phyloP scores from a whole-genome alignment of 2,113 vertebrate genomes.

The Lynx canadensis region DNA sequence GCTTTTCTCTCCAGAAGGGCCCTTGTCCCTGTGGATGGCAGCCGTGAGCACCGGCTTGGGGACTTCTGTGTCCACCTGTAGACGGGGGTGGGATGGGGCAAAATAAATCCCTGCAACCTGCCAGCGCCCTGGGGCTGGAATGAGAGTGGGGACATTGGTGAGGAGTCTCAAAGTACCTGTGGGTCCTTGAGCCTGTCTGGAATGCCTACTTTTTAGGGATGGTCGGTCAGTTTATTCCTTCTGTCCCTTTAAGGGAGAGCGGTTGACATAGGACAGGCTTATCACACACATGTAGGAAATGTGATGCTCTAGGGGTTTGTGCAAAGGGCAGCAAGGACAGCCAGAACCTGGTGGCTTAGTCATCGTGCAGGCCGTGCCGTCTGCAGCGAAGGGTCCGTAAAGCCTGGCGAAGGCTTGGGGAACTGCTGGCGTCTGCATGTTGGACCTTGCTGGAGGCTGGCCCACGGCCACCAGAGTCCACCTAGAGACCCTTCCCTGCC shows the following conservation, averaged over 20 bases:
- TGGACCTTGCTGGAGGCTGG: background rate
- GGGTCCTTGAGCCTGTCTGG: background rate
- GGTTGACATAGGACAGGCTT: background rate
- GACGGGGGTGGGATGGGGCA: rapidly evolving
- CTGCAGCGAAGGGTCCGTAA: background rate
- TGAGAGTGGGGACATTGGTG: background rate
- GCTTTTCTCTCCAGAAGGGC: background rate
- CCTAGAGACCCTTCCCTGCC: background rate
- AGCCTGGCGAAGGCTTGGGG: background rate
- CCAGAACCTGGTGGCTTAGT: background rate
- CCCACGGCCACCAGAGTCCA: background rate
- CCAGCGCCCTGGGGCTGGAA: background rate
- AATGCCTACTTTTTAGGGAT: background rate
- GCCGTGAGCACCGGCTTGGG: background rate
- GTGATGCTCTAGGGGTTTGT: background rate
- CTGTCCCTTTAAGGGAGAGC: background rate
- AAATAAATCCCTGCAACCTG: no score
- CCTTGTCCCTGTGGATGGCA: background rate
- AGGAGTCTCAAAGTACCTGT: background rate
- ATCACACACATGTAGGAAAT: background rate
- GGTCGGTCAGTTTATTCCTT: background rate
- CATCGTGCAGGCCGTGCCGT: rapidly evolving
- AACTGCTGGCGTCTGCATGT: rapidly evolving
- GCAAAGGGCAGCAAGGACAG: background rate
- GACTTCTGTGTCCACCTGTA: background rate